Evolutionary conservation across 1,140 invertebrate genomes (phyloP).

Genomic region (Cyrtorhinus lividipennis): DNA sequence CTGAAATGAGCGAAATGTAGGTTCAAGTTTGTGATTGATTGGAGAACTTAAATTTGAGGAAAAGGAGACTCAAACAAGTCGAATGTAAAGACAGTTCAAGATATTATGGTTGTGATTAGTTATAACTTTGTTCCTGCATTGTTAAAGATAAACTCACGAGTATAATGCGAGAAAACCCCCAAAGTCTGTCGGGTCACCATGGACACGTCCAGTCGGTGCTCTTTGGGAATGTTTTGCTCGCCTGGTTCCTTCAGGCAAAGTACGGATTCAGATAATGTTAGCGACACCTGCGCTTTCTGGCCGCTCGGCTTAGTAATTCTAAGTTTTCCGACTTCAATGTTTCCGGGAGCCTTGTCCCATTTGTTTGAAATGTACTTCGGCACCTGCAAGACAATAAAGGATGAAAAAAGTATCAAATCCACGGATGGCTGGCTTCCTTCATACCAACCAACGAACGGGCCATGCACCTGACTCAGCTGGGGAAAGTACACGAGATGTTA

Average conservation of each 20-base stretch:
- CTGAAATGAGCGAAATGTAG: slow-evolving; percentile 30
- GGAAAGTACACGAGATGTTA: no score
- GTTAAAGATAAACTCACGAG: slow-evolving; percentile 36
- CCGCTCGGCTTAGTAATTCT: slow-evolving; percentile 49
- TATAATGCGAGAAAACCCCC: slow-evolving; percentile 72
- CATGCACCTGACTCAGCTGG: no score
- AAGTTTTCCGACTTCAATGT: slow-evolving; percentile 63
- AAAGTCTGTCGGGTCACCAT: slow-evolving; percentile 75
- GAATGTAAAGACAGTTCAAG: neutral
- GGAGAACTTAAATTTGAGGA: slow-evolving; percentile 11
- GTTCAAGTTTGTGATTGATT: neutral
- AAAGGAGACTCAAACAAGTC: neutral
- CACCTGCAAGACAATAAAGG: slow-evolving; percentile 31
- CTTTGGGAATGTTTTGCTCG: slow-evolving; percentile 64
- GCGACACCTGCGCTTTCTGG: slow-evolving; percentile 55
- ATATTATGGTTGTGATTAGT: neutral
- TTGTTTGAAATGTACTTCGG: slow-evolving; percentile 88
- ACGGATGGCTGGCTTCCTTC: neutral
- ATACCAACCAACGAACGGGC: no score
- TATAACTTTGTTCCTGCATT: neutral
- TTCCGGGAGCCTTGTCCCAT: slow-evolving; percentile 70
- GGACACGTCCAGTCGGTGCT: slow-evolving; percentile 78
- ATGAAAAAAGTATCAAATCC: neutral
- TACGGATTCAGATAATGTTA: slow-evolving; percentile 51
- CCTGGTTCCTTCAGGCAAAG: slow-evolving; percentile 51